Percentiles rank a stretch among this genome's conserved stretches.
These are phyloP conservation scores for Theocolax elegans DNA, from an alignment of 1,140 invertebrate genomes.

Conservation along the genomic window DNA sequence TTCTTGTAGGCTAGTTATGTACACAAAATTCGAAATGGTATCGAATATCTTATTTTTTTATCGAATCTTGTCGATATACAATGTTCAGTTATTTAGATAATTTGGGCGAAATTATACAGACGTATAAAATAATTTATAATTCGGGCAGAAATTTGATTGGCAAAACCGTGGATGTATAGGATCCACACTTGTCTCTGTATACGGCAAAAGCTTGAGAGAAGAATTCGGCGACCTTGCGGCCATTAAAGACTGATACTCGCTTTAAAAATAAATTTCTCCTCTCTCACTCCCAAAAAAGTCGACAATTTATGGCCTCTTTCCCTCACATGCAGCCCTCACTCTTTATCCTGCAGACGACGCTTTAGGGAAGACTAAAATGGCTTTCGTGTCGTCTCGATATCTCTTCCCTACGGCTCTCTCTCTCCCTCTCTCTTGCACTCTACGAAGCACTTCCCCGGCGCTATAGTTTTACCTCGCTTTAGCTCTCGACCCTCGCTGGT, in stretches of 20 bases:
- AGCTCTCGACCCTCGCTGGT: constrained; percentile 31
- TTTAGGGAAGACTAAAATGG: constrained; percentile 44
- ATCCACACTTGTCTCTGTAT: neutral
- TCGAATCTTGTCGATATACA: too few relatives aligned
- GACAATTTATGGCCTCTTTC: constrained; percentile 34
- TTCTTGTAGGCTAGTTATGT: neutral
- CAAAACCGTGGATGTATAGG: neutral
- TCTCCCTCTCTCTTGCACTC: neutral
- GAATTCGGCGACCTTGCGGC: constrained; percentile 14
- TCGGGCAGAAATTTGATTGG: neutral
- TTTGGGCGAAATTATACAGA: too few relatives aligned
- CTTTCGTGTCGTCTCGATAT: constrained; percentile 42
- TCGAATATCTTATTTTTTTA: constrained; percentile 17
- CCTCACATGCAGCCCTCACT: constrained; percentile 31
- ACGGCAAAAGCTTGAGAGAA: neutral
- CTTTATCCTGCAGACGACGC: constrained; percentile 32
- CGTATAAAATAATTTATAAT: too few relatives aligned
- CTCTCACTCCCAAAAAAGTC: constrained; percentile 21
- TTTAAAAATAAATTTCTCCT: constrained; percentile 32
- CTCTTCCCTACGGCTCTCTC: neutral
- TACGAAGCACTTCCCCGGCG: neutral
- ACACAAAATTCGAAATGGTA: constrained; percentile 22
- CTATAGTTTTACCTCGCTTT: constrained; percentile 5
- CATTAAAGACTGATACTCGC: constrained; percentile 16
- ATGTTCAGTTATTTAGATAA: too few relatives aligned